Evolutionary conservation across 92 coral and sea anemone species (phyloP), one percentile per base, ranked within the genome.

Genomic region (Bergia puertoricense): DNA sequence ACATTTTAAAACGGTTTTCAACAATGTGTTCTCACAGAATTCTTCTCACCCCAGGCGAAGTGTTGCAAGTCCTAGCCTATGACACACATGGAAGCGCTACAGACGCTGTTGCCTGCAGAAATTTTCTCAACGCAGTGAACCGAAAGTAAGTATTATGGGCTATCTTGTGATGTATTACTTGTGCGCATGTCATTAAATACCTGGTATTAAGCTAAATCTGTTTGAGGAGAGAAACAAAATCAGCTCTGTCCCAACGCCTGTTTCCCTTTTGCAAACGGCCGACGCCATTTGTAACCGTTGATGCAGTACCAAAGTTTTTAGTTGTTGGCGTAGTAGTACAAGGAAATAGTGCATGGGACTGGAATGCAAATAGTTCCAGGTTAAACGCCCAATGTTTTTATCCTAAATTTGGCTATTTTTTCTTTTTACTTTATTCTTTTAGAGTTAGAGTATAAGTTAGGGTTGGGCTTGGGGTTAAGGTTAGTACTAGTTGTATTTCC

Each of bases 41-140:
- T 2, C 13, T 56, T 11, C 8, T 45, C 9, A 37, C 5, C 40
- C 88, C 77, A 90, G 92, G 92, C 46, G 81, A 86, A 72, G 42
- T 85, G 73, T 44, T 90, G 22, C 73, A 66, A 6, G 23, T 74
- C 41, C 77, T 85, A 51, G 42, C 88, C 74, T 90, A 86, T 36
- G 92, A 90, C 39, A 90, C 92, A 22, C 92, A 90, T 81, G 90
- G 83, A 42, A 80, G 87, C 8, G 7, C 83, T 20, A 23, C 56
- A 9, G 83, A 90, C 30, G 59, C 90, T 4, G 76, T 59, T 43
- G 80, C 83, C 3, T 89, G 90, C 16, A 67, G 65, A 6, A 80
- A 39, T 41, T 90, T 43, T 51, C 90, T 90, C n/a, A 81, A 42
- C 18, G 68, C 83, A 14, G 6, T 86, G 45, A 81, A 15, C 45